Conservation (phyloP, 2,113 vertebrate genomes). For the Limnothrissa miodon region DNA sequence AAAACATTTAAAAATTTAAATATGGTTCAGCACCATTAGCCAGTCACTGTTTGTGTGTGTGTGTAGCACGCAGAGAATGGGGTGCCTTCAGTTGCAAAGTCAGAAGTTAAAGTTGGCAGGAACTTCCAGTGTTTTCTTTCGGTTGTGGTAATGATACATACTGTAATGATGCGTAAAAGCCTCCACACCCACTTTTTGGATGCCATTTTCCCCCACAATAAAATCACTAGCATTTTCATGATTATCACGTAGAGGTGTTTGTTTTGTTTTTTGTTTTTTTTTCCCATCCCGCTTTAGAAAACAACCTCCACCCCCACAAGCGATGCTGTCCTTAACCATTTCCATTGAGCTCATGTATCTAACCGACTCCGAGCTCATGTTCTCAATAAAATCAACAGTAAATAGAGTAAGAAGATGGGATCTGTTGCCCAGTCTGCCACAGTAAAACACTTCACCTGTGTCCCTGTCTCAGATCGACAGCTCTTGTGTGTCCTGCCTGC, state of each 20-base stretch:
- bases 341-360: background rate
- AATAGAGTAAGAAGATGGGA: conserved; percentile 5
- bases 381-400: conserved; percentile 1
- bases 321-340: background rate
- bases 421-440: background rate
- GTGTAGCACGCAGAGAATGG: background rate
- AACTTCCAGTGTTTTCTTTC: background rate
- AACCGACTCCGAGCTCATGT: background rate
- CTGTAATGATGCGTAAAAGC: too few relatives aligned
- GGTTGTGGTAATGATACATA: background rate
- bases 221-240: background rate
- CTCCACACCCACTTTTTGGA: background rate
- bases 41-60: background rate
- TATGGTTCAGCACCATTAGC: background rate
- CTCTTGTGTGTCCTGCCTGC: background rate
- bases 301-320: background rate
- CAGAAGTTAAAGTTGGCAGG: background rate
- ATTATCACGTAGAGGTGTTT: background rate
- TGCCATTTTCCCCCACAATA: background rate
- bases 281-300: background rate
- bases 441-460: background rate
- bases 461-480: background rate
- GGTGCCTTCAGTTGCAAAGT: too few relatives aligned
- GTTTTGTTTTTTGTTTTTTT: background rate
- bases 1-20: too few relatives aligned